Base-by-base conservation (phyloP, 2,888 invertebrate genomes). In the Tipula unca region DNA sequence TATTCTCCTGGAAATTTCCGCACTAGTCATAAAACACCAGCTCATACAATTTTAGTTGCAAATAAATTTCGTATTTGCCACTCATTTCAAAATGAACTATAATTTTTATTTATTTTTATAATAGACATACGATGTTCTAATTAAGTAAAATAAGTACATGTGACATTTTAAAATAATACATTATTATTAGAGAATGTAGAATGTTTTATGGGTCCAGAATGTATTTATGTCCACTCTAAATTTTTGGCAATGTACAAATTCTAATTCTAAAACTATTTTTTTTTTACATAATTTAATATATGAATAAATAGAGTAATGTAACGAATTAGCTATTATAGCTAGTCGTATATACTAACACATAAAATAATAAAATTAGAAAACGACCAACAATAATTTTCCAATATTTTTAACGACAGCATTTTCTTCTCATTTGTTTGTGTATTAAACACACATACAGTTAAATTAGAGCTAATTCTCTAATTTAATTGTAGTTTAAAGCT, bases 211-310 rank as follows among this genome's bases (percentile, higher is more conserved):
- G n/a, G 69, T 69, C 69, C 69, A 69, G 69, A 69, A 69, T 69
- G 69, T 69, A 69, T 69, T 69, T 69, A 69, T 69, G 69, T 69
- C 69, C 69, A 69, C 69, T 69, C 69, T 69, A 69, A 69, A 69
- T 25, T 69, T 69, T 69, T 69, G 69, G 69, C 69, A 25, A 69
- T 69, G 25, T 25, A 25, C 69, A 69, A 25, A 69, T 69, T 69
- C 25, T 69, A 69, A 20, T 69, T 8, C 69, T 69, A 69, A 20
- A 69, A 69, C 25, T 25, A 10, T 69, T 69, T 25, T 69, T 48
- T 48, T n/a, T 48, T 2, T 69, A 25, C 69, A 69, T 69, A 69
- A 69, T 69, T 69, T 25, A 54, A 25, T 10, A 69, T 17, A 25
- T 69, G 25, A 13, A 69, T 69, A 69, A 69, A 25, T 25, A 13